Conservation (phyloP, 2,113 vertebrate species). For the Synchiropus splendidus region DNA sequence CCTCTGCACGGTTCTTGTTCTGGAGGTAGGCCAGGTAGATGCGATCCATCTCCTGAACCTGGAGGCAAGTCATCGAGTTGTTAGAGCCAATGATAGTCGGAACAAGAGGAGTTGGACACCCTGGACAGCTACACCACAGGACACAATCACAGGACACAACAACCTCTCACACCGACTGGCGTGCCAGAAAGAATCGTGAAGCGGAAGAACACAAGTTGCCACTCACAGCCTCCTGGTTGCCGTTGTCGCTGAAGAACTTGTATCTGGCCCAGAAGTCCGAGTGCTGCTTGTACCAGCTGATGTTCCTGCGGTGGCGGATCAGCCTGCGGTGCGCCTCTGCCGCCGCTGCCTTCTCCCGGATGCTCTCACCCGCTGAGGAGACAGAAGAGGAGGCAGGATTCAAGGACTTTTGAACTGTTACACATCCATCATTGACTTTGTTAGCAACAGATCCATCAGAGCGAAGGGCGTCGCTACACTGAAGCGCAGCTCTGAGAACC, state of each 20-base stretch:
- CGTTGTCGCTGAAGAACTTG: conserved; percentile 69
- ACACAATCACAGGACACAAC: too few species aligned
- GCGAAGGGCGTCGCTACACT: too few species aligned
- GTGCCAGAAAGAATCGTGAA: too few species aligned
- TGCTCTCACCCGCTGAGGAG: conserved; percentile 30
- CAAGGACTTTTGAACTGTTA: not conserved
- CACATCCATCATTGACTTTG: not conserved
- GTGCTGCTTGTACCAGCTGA: conserved; percentile 73
- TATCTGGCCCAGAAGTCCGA: conserved; percentile 75
- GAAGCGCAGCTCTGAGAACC: too few species aligned
- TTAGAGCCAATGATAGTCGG: too few species aligned
- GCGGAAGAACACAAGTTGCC: not conserved
- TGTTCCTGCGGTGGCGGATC: conserved; percentile 65
- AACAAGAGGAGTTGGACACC: too few species aligned
- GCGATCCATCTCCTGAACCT: conserved; percentile 70
- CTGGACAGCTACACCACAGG: too few species aligned
- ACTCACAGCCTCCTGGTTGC: conserved; percentile 70
- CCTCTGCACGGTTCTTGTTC: conserved; percentile 71
- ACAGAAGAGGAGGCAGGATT: not conserved
- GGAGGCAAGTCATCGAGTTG: too few species aligned
- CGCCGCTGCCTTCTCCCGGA: conserved; percentile 20
- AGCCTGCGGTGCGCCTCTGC: conserved; percentile 41
- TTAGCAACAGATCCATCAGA: too few species aligned
- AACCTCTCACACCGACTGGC: too few species aligned
- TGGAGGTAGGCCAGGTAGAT: conserved; percentile 71